phyloP scores from a whole-genome alignment of 2,113 vertebrate genomes.

The Micronisus gabar region DNA sequence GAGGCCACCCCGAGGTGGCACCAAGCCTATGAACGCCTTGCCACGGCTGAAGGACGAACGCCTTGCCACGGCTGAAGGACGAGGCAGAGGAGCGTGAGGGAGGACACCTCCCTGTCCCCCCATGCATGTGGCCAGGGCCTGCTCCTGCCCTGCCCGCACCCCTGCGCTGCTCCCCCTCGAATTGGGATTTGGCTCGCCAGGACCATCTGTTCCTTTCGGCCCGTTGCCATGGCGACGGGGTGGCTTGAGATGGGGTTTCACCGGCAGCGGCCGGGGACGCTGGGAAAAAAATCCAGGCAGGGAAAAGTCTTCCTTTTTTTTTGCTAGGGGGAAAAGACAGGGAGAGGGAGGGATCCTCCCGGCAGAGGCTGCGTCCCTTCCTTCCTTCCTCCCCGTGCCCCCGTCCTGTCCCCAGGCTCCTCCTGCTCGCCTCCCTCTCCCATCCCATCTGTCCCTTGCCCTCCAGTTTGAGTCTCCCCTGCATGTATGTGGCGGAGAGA shows the following conservation, averaged over 20 bases:
- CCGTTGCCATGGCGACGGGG: slow-evolving; percentile 68
- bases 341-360: background rate
- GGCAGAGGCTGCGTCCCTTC: background rate
- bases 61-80: accelerated
- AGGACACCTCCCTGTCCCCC: background rate
- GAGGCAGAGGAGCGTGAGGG: background rate
- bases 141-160: background rate
- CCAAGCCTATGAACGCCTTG: accelerated
- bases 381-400: background rate
- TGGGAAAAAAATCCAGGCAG: slow-evolving; percentile 41
- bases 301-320: background rate
- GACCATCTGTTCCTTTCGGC: slow-evolving; percentile 74
- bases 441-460: background rate
- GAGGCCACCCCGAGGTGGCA: background rate
- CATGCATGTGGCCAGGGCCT: accelerated
- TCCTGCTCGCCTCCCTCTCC: background rate
- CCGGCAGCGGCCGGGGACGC: slow-evolving; percentile 33
- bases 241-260: slow-evolving; percentile 73
- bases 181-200: slow-evolving; percentile 65
- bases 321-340: background rate
- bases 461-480: background rate
- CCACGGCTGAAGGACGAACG: too few species aligned
- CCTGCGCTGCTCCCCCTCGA: background rate
- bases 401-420: background rate
- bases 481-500: background rate